These are phyloP conservation scores for Olivierus martensii DNA, from an alignment of 1,140 invertebrate genomes.

Conservation along the genomic window DNA sequence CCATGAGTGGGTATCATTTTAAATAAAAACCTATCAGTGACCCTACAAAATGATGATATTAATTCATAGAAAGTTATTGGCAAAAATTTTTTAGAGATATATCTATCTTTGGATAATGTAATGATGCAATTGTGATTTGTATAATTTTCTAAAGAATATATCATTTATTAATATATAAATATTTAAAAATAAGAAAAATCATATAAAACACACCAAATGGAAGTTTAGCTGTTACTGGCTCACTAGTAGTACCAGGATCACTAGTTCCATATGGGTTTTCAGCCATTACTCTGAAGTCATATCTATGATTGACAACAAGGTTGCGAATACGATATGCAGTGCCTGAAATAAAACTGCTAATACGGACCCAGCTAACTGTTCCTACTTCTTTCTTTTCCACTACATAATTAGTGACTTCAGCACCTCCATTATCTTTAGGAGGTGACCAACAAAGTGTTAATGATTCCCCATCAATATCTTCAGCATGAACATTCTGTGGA, in stretches of 20 bases:
- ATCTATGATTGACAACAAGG: conserved; percentile 72
- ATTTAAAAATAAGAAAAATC: background rate
- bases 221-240: conserved; percentile 85
- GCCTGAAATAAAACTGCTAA: conserved; percentile 78
- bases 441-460: conserved; percentile 81
- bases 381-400: conserved; percentile 80
- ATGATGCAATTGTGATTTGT: too few relatives aligned
- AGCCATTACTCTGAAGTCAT: conserved; percentile 95
- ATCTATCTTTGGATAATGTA: too few relatives aligned
- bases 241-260: conserved; percentile 71
- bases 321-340: conserved; percentile 80
- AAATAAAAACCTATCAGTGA: too few relatives aligned
- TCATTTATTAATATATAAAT: background rate
- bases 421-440: conserved; percentile 78
- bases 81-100: too few relatives aligned
- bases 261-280: conserved; percentile 94
- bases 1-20: too few relatives aligned
- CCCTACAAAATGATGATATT: too few relatives aligned
- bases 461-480: conserved; percentile 90
- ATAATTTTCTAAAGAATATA: background rate
- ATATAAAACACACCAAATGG: conserved; percentile 54
- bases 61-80: too few relatives aligned
- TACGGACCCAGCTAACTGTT: conserved; percentile 68
- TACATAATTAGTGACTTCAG: conserved; percentile 81
- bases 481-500: conserved; percentile 72